phyloP scores from a whole-genome alignment of 1,140 invertebrate species.

The Diabrotica virgifera region DNA sequence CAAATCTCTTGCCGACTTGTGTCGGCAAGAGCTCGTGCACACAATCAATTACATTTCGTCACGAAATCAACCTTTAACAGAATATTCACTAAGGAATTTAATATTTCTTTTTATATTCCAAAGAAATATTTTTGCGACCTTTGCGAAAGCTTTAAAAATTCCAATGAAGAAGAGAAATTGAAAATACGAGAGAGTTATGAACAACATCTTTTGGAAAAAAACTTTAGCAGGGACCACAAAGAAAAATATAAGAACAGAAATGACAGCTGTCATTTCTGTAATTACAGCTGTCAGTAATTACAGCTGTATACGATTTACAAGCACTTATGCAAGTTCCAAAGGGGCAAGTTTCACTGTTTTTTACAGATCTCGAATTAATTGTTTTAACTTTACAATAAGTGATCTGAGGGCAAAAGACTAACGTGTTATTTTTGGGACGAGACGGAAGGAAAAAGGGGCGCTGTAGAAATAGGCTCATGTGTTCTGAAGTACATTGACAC shows the following conservation, averaged over 20 bases:
- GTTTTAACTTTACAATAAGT: slow-evolving; percentile 41
- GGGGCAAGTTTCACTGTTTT: slow-evolving; percentile 41
- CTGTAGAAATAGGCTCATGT: slow-evolving; percentile 40
- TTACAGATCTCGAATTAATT: slow-evolving; percentile 43
- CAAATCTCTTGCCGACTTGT: slow-evolving; percentile 34
- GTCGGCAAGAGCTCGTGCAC: slow-evolving; percentile 20
- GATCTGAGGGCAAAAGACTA: slow-evolving; percentile 37
- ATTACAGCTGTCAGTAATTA: too few relatives aligned
- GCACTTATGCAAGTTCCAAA: slow-evolving; percentile 43
- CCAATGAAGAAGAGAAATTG: slow-evolving; percentile 32
- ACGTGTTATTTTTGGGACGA: slow-evolving; percentile 40
- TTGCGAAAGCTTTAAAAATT: slow-evolving; percentile 41
- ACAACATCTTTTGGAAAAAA: slow-evolving; percentile 39
- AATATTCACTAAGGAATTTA: slow-evolving; percentile 35
- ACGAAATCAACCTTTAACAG: slow-evolving; percentile 17
- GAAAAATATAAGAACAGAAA: slow-evolving; percentile 37
- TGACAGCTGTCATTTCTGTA: too few relatives aligned
- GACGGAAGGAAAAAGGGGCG: slow-evolving; percentile 35
- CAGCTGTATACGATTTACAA: slow-evolving; percentile 45
- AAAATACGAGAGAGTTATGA: slow-evolving; percentile 33
- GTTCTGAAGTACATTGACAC: slow-evolving; percentile 33
- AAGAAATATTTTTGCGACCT: slow-evolving; percentile 47
- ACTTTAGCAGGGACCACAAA: slow-evolving; percentile 38
- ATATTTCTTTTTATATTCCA: slow-evolving; percentile 33
- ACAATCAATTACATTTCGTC: slow-evolving; percentile 14